These are phyloP conservation scores for Cheilosia vernalis DNA, from an alignment of 2,888 invertebrate species.

Conservation along the genomic window DNA sequence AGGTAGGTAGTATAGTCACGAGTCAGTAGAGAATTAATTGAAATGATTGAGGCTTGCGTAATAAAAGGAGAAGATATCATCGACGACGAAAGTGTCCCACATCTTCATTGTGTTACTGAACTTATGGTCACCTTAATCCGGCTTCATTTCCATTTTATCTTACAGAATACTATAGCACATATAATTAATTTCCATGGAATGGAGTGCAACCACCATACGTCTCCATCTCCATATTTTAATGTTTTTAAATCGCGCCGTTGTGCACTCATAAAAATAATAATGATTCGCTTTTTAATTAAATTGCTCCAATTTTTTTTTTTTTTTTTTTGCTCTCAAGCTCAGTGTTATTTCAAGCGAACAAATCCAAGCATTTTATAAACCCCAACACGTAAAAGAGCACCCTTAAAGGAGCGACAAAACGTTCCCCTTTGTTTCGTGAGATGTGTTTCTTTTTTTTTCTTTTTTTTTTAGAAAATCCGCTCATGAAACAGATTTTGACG, in stretches of 20 bases:
- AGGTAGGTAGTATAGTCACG: too few relatives aligned
- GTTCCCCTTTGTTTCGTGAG: slow-evolving; percentile 24
- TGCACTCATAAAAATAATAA: slow-evolving; percentile 30
- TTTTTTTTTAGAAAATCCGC: slow-evolving; percentile 6
- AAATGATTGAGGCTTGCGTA: too few relatives aligned
- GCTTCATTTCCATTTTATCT: too few relatives aligned
- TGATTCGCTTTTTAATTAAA: slow-evolving; percentile 50
- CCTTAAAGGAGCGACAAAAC: slow-evolving; percentile 20
- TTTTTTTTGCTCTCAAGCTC: slow-evolving; percentile 16
- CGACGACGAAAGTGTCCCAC: too few relatives aligned
- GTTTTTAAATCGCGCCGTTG: slow-evolving; percentile 4
- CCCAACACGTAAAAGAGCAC: slow-evolving; percentile 27
- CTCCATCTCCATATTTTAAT: neutral
- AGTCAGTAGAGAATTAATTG: too few relatives aligned
- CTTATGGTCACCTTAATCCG: too few relatives aligned
- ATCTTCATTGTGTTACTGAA: too few relatives aligned
- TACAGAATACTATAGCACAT: too few relatives aligned
- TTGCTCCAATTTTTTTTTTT: slow-evolving; percentile 24
- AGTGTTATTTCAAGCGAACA: slow-evolving; percentile 18
- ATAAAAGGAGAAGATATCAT: too few relatives aligned
- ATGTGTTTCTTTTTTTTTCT: slow-evolving; percentile 1
- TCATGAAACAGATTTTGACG: slow-evolving; percentile 55
- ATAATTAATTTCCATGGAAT: neutral
- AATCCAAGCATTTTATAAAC: slow-evolving; percentile 20
- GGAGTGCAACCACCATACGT: neutral